Base-by-base conservation (phyloP, 2,888 invertebrate species). In the Meliscaeva auricollis region DNA sequence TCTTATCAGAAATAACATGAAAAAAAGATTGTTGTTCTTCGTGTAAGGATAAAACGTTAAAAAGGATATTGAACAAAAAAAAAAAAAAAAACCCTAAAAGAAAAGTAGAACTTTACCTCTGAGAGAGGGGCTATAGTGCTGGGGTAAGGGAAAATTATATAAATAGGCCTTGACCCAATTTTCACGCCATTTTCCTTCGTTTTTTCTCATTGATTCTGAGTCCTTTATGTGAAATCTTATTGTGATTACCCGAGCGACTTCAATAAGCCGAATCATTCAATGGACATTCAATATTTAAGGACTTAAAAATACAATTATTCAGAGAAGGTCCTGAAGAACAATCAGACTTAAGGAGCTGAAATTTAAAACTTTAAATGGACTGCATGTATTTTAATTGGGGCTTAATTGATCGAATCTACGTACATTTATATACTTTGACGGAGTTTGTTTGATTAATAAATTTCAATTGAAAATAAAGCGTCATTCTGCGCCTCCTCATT, bases 401-500 rank as follows among this genome's bases (percentile, higher is more conserved):
- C 56, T 38, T 79, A 83, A 79, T 79, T 83, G 78, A 74, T 69
- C 64, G 41, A 56, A 69, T 62, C 56, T 46, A 35, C 11, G 11
- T 30, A 32, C 11, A 15, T 17, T 30, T 73, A n/a, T n/a, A n/a
- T n/a, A n/a, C n/a, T 73, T 72, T 46, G 60, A 73, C 50, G 30
- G 46, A 82, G 68, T 77, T 83, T 83, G 78, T 78, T 83, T 83
- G 78, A 83, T 83, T 83, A 68, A 60, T 78, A 69, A 79, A 77
- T 68, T 76, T 76, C 32, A 62, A 64, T 54, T 15, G 13, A 26
- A 35, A 8, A 11, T 9, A 3, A 4, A 6, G 6, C 13, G 6
- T 15, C 35, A 15, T 15, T 11, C 6, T 4, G 35, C 20, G 38
- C 38, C 38, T 38, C 38, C 17, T 38, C 20, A 5, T 32, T 54